These are phyloP conservation scores for Thalassoma bifasciatum DNA, from an alignment of 2,113 vertebrate species.

Conservation along the genomic window DNA sequence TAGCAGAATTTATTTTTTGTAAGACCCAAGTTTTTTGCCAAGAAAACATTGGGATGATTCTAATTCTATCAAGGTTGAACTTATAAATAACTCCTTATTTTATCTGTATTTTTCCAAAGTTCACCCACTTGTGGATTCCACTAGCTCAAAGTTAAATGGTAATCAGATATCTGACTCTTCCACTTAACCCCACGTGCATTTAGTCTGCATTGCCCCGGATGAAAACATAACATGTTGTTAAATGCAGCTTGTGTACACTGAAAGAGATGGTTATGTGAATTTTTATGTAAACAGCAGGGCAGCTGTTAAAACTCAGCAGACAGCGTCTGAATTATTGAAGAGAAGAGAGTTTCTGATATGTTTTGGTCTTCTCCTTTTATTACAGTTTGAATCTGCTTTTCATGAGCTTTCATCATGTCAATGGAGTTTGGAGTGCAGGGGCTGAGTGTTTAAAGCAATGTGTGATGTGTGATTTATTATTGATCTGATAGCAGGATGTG, in stretches of 20 bases:
- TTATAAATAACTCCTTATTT: background rate
- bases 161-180: background rate
- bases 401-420: conserved; percentile 43
- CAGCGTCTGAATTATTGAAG: conserved; percentile 55
- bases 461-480: conserved; percentile 59
- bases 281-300: conserved; percentile 19
- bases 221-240: background rate
- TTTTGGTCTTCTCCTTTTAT: conserved; percentile 22
- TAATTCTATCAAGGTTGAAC: background rate
- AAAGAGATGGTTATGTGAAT: conserved; percentile 4
- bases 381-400: conserved; percentile 16
- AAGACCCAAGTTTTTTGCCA: background rate
- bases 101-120: background rate
- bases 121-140: background rate
- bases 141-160: background rate
- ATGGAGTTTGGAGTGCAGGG: background rate
- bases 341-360: background rate
- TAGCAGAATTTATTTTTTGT: background rate
- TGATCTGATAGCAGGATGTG: conserved; percentile 36
- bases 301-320: conserved; percentile 23
- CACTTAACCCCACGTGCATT: background rate
- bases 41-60: background rate
- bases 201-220: background rate
- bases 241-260: background rate
- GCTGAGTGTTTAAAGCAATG: conserved; percentile 32